Evolutionary conservation across 2,797 vertebrate genomes (phyloP), one percentile per base, ranked within the genome.

Genomic region (Pangasius macronema): DNA sequence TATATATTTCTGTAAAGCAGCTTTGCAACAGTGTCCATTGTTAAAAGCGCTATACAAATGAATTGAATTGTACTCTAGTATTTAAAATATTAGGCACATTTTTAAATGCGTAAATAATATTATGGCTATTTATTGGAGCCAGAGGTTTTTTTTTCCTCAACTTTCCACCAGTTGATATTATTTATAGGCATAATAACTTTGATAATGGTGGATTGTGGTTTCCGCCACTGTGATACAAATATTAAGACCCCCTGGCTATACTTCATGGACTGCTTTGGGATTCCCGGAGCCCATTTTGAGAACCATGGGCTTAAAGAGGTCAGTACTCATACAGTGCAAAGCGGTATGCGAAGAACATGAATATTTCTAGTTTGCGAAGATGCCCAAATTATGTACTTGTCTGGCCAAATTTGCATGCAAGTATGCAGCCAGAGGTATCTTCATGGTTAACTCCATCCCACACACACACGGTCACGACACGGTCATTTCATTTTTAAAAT

Each of bases 401-500:
- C 49, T 55, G 75, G 75, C 75, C 75, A 77, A 33, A 33, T 55
- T 77, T 55, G 49, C 20, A 53, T 55, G 72, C 72, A 75, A 75
- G 42, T 75, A 16, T 75, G 42, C 72, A 49, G 75, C 75, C 75
- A 77, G 75, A 77, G 9, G 16, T 77, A 77, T 77, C 49, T 33
- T 77, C 49, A 77, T 77, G 49, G 75, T 55, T 53, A 30, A 77
- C n/a, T 77, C 75, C n/a, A 20, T 77, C 49, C n/a, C 75, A 53
- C 75, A 77, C 49, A 33, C 49, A 20, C 46, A n/a, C 39, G 39
- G 46, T 76, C 73, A 76, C 46, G n/a, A 76, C 46, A 76, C 14
- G 73, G 73, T 76, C 73, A 76, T 76, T 76, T 76, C 73, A 53
- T 53, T 51, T 77, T 53, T 53, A 77, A 77, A 77, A 77, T 30